phyloP scores from a whole-genome alignment of 2,888 invertebrate genomes.

The Luperina testacea region DNA sequence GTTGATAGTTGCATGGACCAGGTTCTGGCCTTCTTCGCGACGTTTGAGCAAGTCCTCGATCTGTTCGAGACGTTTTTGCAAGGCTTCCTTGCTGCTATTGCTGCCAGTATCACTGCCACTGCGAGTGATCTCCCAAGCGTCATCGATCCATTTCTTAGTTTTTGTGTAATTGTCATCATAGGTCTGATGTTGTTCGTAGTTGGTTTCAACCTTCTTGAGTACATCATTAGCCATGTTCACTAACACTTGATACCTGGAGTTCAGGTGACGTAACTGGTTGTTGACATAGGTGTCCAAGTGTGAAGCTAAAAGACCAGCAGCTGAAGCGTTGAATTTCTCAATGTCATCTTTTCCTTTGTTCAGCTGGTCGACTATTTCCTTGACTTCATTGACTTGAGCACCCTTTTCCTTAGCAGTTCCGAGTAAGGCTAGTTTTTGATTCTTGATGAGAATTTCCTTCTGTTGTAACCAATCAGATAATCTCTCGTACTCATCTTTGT shows the following conservation, averaged over 20 bases:
- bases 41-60: constrained; percentile 94
- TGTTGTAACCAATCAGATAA: constrained; percentile 98
- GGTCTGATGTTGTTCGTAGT: constrained; percentile 95
- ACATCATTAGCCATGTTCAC: constrained; percentile 97
- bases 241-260: constrained; percentile 96
- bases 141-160: constrained; percentile 96
- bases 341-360: constrained; percentile 95
- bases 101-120: constrained; percentile 94
- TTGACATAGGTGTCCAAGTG: constrained; percentile 96
- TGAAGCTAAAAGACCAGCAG: constrained; percentile 93
- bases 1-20: constrained; percentile 96
- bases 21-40: constrained; percentile 96
- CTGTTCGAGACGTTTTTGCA: constrained; percentile 94
- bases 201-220: constrained; percentile 96
- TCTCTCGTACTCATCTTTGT: constrained; percentile 97
- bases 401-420: constrained; percentile 95
- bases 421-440: constrained; percentile 95
- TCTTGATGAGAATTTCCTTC: constrained; percentile 96
- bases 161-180: constrained; percentile 94
- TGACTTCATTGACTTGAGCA: constrained; percentile 95
- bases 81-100: constrained; percentile 94
- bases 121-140: constrained; percentile 95
- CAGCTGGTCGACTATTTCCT: constrained; percentile 93
- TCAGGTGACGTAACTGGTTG: constrained; percentile 95
- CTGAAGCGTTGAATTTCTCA: constrained; percentile 95